Evolutionary conservation across 1,140 invertebrate genomes (phyloP), one percentile per base, ranked within the genome.

Genomic region (Mya arenaria): DNA sequence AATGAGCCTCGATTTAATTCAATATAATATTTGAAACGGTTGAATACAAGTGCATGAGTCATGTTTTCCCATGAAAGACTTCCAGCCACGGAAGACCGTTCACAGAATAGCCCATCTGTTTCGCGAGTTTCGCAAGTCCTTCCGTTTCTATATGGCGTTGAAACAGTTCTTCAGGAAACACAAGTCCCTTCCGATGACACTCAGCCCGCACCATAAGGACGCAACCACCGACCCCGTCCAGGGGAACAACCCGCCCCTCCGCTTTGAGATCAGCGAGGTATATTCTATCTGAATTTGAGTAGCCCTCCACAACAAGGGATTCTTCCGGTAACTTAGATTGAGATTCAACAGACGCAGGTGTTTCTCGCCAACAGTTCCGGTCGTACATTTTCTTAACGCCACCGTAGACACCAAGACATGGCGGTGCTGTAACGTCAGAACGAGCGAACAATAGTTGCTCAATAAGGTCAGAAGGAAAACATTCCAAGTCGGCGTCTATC

Each of bases 181-280:
- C 58, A 1, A 92, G 84, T 4, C 91, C 91, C 32, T 87, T 85
- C 19, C 84, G 68, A 66, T 90, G 89, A 66, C 84, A 87, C 19
- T 86, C 73, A 1, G 86, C 86, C 58, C 82, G 81, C 0, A 92
- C 77, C 23, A 92, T 63, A 37, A 92, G 68, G 10, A 80, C 85
- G 62, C 90, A 91, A 0, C 91, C 91, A 34, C 91, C 91, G 4
- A 92, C 91, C 0, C 91, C 91, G 82, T 92, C 91, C 25, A 92
- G 58, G 8, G 84, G 82, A 0, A 91, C 91, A n/a, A 90, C 77
- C 0, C 85, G 69, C 4, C 90, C 90, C 60, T 91, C 90, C 4
- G 80, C 84, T 52, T 85, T 77, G 4, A 92, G 77, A 62, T 90
- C 83, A 13, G 89, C 77, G 17, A 92, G 83, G 78, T 85, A 89